Evolutionary conservation across 2,797 vertebrate genomes (phyloP).

Genomic region (Yasuhikotakia modesta): DNA sequence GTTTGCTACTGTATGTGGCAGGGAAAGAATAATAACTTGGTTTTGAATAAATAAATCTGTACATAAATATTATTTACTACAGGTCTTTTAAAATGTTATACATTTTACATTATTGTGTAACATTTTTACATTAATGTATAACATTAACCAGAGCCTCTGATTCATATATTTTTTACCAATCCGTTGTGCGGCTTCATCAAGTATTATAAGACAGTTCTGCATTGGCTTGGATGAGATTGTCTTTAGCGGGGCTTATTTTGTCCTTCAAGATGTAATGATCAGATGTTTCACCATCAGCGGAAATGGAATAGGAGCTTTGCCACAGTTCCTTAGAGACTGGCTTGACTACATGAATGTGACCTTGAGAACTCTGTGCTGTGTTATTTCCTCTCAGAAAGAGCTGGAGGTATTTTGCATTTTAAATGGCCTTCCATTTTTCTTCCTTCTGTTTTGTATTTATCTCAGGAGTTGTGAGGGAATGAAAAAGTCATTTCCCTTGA

Average conservation of each 20-base stretch:
- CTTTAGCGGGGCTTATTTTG: conserved; percentile 26
- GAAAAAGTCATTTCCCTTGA: neutral
- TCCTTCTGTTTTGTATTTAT: neutral
- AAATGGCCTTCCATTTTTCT: conserved; percentile 3
- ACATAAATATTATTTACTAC: neutral
- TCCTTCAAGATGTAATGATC: conserved; percentile 45
- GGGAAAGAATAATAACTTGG: conserved; percentile 14
- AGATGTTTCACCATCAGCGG: conserved; percentile 23
- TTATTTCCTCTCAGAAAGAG: conserved; percentile 35
- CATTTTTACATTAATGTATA: too few relatives aligned
- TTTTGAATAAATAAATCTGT: neutral
- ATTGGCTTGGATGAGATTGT: conserved; percentile 14
- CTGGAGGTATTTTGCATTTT: conserved; percentile 31
- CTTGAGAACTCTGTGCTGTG: conserved; percentile 45
- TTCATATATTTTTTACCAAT: conserved; percentile 8
- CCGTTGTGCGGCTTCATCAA: neutral
- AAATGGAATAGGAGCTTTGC: conserved; percentile 49
- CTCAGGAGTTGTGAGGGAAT: neutral
- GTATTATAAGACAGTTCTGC: conserved; percentile 10
- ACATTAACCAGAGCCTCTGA: neutral
- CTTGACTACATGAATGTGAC: conserved; percentile 36
- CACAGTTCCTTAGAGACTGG: conserved; percentile 30
- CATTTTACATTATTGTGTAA: neutral
- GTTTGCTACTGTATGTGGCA: too few relatives aligned
- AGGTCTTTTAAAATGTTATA: too few relatives aligned